These are phyloP conservation scores for Strigamia crassipes DNA, from an alignment of 2,888 invertebrate species.

Conservation along the genomic window DNA sequence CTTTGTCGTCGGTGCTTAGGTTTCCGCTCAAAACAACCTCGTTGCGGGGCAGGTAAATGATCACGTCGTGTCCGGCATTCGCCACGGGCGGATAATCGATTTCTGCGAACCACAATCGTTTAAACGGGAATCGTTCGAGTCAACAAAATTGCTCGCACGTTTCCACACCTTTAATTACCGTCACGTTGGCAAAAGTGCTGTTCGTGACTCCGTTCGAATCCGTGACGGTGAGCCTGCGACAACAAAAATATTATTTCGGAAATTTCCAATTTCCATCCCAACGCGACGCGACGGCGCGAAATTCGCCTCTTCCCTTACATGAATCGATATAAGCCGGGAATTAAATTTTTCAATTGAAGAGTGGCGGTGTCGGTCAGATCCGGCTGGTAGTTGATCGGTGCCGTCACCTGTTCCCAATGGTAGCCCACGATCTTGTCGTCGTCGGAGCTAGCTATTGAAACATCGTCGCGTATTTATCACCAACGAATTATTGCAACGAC, in stretches of 20 bases:
- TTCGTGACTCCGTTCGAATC: constrained; percentile 87
- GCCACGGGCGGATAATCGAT: constrained; percentile 95
- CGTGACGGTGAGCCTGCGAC: constrained; percentile 76
- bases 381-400: constrained; percentile 74
- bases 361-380: constrained; percentile 82
- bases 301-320: constrained; percentile 55
- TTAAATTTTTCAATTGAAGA: constrained; percentile 80
- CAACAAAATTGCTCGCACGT: background rate
- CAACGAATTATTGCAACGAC: constrained; percentile 46
- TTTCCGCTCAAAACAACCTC: constrained; percentile 84
- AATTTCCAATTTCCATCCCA: background rate
- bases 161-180: constrained; percentile 71
- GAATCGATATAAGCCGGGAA: constrained; percentile 69
- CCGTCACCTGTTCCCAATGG: constrained; percentile 90
- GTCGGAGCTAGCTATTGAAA: constrained; percentile 67
- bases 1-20: constrained; percentile 88
- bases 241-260: background rate
- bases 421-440: constrained; percentile 84
- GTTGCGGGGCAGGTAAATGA: constrained; percentile 87
- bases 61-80: constrained; percentile 88
- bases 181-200: constrained; percentile 83
- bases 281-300: background rate
- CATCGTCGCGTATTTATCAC: background rate
- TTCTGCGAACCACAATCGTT: constrained; percentile 61
- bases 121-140: background rate